Conservation (phyloP, 2,888 invertebrate genomes). For the Coelinius sp. region DNA sequence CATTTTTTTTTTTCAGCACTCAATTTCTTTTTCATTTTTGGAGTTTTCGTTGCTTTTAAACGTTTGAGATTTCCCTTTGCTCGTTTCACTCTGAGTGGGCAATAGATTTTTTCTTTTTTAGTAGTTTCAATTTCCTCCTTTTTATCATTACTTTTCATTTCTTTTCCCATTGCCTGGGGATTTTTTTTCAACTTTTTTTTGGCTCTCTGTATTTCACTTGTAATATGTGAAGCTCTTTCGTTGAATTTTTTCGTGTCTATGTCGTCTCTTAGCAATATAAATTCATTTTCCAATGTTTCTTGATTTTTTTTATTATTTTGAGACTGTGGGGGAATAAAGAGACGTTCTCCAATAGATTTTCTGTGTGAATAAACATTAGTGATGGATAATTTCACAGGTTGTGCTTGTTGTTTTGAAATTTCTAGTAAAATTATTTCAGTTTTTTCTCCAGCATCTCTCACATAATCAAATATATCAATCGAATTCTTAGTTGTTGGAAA, state of each 20-base stretch:
- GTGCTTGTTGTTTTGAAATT: slow-evolving; percentile 21
- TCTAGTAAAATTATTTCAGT: background rate
- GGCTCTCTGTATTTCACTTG: slow-evolving; percentile 42
- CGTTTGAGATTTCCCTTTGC: slow-evolving; percentile 60
- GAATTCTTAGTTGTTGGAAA: slow-evolving; percentile 37
- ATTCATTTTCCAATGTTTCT: slow-evolving; percentile 48
- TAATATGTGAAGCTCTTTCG: slow-evolving; percentile 11
- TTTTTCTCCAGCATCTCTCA: slow-evolving; percentile 23
- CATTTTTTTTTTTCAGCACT: background rate
- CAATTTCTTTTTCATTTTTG: slow-evolving; percentile 50
- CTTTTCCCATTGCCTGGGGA: background rate
- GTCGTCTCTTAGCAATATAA: slow-evolving; percentile 54
- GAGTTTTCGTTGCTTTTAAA: slow-evolving; percentile 60
- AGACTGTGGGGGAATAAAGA: slow-evolving; percentile 57
- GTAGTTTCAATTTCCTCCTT: slow-evolving; percentile 3
- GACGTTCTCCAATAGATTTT: slow-evolving; percentile 57
- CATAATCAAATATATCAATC: slow-evolving; percentile 30
- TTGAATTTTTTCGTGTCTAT: slow-evolving; percentile 18
- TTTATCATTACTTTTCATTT: background rate
- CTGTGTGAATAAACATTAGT: slow-evolving; percentile 62
- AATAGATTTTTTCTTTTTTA: slow-evolving; percentile 47
- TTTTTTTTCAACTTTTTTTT: slow-evolving; percentile 12
- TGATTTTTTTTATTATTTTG: background rate
- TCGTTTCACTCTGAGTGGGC: slow-evolving; percentile 64
- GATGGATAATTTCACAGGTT: slow-evolving; percentile 45